Percentiles rank a stretch among this genome's conserved stretches.
Conservation (phyloP, 2,888 invertebrate genomes). For the Chironomus riparius region DNA sequence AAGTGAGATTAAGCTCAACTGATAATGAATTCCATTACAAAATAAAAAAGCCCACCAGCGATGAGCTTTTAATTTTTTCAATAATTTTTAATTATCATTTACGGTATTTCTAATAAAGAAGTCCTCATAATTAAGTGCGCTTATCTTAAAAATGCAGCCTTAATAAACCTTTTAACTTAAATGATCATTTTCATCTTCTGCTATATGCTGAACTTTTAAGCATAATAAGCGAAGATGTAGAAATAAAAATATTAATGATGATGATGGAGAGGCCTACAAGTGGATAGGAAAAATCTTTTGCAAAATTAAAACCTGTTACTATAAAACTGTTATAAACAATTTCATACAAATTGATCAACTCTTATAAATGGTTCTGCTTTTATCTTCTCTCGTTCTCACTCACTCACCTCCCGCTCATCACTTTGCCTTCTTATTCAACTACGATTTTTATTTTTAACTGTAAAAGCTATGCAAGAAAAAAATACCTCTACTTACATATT, state of each 20-base stretch:
- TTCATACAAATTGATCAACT: constrained; percentile 20
- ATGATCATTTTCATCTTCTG: background rate
- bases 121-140: no score
- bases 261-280: background rate
- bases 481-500: background rate
- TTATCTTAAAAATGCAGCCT: no score
- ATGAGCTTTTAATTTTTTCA: no score
- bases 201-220: background rate
- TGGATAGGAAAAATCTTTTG: background rate
- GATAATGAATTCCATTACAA: no score
- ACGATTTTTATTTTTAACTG: background rate
- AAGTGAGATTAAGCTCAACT: no score
- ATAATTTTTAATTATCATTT: no score
- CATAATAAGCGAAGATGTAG: background rate
- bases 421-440: background rate
- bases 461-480: constrained; percentile 13
- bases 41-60: no score
- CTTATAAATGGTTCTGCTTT: constrained; percentile 6
- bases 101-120: no score
- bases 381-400: background rate
- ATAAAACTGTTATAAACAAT: constrained; percentile 23
- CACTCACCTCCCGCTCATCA: background rate
- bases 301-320: background rate
- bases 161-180: no score
- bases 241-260: background rate